These are phyloP conservation scores for Melanotaenia trifasciata DNA, from an alignment of 2,797 vertebrate genomes.

Conservation along the genomic window DNA sequence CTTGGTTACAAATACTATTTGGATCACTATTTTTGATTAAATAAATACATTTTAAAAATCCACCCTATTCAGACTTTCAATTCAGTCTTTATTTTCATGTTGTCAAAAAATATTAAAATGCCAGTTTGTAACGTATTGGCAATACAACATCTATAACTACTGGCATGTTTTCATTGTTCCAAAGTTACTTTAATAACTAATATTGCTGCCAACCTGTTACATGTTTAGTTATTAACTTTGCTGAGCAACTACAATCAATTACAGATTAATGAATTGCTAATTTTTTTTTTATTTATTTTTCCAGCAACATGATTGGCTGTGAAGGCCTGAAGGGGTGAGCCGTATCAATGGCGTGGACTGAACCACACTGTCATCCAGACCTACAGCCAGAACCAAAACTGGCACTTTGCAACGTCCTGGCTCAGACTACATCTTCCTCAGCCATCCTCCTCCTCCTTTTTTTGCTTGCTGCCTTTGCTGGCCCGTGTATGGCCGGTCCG, in stretches of 20 bases:
- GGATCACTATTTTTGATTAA: too few species aligned
- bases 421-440: conserved; percentile 10
- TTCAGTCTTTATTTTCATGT: too few species aligned
- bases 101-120: too few species aligned
- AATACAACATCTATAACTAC: not conserved
- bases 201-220: not conserved
- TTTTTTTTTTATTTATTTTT: conserved; percentile 31
- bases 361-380: conserved; percentile 39
- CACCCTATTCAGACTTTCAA: too few species aligned
- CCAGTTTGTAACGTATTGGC: not conserved
- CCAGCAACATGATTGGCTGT: conserved; percentile 72
- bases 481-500: conserved; percentile 56
- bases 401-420: conserved; percentile 25
- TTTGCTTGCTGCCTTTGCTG: conserved; percentile 52
- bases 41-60: not conserved
- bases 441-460: conserved; percentile 39
- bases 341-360: conserved; percentile 75
- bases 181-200: not conserved
- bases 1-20: not conserved
- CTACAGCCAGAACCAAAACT: conserved; percentile 38
- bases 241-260: not conserved
- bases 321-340: conserved; percentile 52
- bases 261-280: not conserved
- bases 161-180: not conserved
- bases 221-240: not conserved